A percentile compares a stretch with the other conserved stretches of the same genome.
Evolutionary conservation across 1,140 invertebrate species (phyloP).

Genomic region (Anastrepha ludens): DNA sequence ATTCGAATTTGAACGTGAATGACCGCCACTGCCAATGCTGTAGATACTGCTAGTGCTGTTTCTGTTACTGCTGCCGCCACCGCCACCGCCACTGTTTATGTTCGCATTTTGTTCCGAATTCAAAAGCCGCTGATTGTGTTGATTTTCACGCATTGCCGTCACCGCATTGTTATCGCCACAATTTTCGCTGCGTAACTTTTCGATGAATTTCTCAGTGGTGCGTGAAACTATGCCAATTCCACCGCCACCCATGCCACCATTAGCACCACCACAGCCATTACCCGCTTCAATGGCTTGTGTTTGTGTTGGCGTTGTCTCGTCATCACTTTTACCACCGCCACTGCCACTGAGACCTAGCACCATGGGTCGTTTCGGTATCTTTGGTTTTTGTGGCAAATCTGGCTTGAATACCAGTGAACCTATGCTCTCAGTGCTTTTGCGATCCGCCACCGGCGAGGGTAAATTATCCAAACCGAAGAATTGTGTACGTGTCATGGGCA

Average conservation of each 20-base stretch:
- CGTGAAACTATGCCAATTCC: conserved; percentile 36
- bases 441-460: conserved; percentile 70
- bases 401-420: conserved; percentile 68
- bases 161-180: conserved; percentile 61
- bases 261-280: background rate
- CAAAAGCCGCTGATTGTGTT: conserved; percentile 39
- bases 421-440: conserved; percentile 68
- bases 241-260: background rate
- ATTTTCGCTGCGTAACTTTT: conserved; percentile 66
- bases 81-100: conserved; percentile 10
- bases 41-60: conserved; percentile 22
- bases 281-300: conserved; percentile 61
- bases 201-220: conserved; percentile 68
- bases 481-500: conserved; percentile 71
- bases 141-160: conserved; percentile 14
- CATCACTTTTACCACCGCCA: conserved; percentile 65
- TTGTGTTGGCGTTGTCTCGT: conserved; percentile 67
- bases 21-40: conserved; percentile 15
- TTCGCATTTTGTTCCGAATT: conserved; percentile 46
- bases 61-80: background rate
- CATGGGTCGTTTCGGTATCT: conserved; percentile 68
- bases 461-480: conserved; percentile 71
- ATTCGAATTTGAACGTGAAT: conserved; percentile 36
- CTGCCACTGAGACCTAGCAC: conserved; percentile 61
- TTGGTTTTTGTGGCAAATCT: conserved; percentile 70